Percentiles rank a stretch among this genome's conserved stretches.
These are phyloP conservation scores for Euphydryas editha DNA, from an alignment of 2,888 invertebrate genomes.

Conservation along the genomic window DNA sequence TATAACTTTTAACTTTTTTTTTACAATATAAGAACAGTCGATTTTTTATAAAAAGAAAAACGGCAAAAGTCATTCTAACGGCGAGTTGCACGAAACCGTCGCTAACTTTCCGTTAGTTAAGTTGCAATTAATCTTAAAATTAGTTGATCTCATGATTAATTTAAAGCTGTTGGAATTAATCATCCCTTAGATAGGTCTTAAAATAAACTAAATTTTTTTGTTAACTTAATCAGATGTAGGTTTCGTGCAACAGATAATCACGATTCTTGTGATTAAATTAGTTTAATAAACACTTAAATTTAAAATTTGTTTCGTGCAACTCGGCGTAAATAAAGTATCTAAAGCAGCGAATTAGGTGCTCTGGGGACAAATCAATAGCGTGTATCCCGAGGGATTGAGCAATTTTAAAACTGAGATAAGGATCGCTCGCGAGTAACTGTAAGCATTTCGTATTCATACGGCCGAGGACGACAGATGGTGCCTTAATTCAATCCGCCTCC, in stretches of 20 bases:
- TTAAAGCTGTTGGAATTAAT: no score
- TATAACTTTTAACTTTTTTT: background rate
- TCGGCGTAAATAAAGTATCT: conserved; percentile 76
- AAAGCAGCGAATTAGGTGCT: conserved; percentile 73
- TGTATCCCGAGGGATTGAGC: conserved; percentile 75
- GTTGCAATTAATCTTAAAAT: no score
- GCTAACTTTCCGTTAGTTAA: no score
- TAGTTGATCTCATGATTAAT: no score
- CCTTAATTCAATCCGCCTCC: conserved; percentile 81
- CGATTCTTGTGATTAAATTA: no score
- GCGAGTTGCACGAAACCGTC: no score
- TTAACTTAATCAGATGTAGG: no score
- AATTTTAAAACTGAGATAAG: conserved; percentile 83
- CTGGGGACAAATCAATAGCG: conserved; percentile 77
- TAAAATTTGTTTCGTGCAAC: no score
- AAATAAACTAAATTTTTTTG: no score
- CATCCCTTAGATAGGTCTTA: no score
- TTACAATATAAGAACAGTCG: conserved; percentile 47
- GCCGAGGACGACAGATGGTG: conserved; percentile 79
- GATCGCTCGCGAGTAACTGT: conserved; percentile 74
- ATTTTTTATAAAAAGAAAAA: background rate
- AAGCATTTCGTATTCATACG: conserved; percentile 82
- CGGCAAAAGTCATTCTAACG: conserved; percentile 55
- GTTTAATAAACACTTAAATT: no score
- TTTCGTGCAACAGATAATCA: no score